Evolutionary conservation across 2,888 invertebrate genomes (phyloP).

Genomic region (Drosophila mayaguana): DNA sequence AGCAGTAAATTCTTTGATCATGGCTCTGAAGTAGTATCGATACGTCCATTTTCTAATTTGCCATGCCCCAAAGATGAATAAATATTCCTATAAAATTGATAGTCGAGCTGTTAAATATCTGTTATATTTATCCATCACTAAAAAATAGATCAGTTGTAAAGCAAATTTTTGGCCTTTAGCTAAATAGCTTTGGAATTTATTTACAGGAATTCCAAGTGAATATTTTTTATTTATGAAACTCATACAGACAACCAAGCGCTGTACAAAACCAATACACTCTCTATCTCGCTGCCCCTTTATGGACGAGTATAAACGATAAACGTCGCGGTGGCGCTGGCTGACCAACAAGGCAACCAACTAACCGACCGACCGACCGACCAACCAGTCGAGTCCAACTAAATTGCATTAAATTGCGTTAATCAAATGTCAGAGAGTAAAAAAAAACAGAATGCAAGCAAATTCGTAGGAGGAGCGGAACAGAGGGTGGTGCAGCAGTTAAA

Average conservation of each 20-base stretch:
- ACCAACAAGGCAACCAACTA: constrained; percentile 16
- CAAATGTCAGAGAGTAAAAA: constrained; percentile 54
- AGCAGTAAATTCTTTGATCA: too few species aligned
- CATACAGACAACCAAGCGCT: neutral
- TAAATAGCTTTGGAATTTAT: neutral
- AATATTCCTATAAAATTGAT: too few species aligned
- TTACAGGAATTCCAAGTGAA: neutral
- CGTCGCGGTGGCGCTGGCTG: constrained; percentile 6
- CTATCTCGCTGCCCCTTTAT: fast-evolving
- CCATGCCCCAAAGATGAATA: too few species aligned
- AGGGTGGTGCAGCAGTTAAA: constrained; percentile 53
- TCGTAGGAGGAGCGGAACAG: neutral
- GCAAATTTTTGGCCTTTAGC: neutral
- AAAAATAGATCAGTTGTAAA: too few species aligned
- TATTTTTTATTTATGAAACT: neutral
- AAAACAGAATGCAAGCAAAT: neutral
- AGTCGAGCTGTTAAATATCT: too few species aligned
- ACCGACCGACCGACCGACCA: neutral
- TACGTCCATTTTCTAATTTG: too few species aligned
- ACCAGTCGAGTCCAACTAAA: constrained; percentile 46
- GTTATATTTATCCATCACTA: too few species aligned
- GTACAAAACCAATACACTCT: neutral
- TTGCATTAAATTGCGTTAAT: constrained; percentile 69
- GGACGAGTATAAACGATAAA: constrained; percentile 16
- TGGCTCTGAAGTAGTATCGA: too few species aligned